phyloP scores from a whole-genome alignment of 2,113 vertebrate species.

The Apodemus speciosus region DNA sequence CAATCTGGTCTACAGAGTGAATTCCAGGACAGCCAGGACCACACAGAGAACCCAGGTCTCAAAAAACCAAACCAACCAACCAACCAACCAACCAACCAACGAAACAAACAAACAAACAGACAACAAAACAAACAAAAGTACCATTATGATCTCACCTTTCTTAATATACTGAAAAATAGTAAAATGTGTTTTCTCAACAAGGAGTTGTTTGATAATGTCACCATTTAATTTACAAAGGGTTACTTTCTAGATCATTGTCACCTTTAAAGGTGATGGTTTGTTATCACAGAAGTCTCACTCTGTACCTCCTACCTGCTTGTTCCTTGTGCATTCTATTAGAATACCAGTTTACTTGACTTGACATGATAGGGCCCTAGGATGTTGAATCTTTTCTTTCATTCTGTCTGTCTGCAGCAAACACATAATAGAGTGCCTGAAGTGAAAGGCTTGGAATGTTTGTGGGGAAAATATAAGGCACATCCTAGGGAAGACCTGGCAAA shows the following conservation, averaged over 20 bases:
- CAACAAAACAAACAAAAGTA: too few species aligned
- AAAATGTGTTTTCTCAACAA: neutral
- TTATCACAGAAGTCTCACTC: neutral
- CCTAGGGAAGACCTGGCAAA: neutral
- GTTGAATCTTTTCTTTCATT: neutral
- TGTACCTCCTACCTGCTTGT: neutral
- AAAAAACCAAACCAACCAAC: too few species aligned
- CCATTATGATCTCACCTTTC: neutral
- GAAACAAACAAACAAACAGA: too few species aligned
- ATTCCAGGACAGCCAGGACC: too few species aligned
- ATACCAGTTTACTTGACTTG: neutral
- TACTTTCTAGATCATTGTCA: neutral
- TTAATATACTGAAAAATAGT: neutral
- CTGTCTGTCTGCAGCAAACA: neutral
- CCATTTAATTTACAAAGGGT: neutral
- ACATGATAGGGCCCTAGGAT: neutral
- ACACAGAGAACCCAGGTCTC: too few species aligned
- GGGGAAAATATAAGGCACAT: neutral
- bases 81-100: too few species aligned
- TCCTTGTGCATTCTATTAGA: neutral
- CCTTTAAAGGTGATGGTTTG: neutral
- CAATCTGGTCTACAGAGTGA: too few species aligned
- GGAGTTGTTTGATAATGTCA: neutral
- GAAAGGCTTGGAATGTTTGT: neutral
- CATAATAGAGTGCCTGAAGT: neutral